These are phyloP conservation scores for Oxyteleia sp. DNA, from an alignment of 2,888 invertebrate genomes.

Conservation along the genomic window DNA sequence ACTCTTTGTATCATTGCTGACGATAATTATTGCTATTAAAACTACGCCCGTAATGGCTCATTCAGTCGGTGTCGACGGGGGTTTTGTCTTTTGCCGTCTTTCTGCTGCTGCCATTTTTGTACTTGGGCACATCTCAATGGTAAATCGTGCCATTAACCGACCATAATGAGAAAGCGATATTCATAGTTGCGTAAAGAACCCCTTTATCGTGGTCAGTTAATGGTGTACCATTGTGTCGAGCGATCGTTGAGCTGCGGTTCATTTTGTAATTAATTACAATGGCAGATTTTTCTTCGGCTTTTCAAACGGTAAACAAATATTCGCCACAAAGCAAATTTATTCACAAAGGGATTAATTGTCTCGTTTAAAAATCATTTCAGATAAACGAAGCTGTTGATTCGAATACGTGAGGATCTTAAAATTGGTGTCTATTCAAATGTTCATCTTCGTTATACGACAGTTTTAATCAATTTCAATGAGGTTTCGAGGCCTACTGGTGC, in stretches of 20 bases:
- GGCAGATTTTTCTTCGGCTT: slow-evolving; percentile 40
- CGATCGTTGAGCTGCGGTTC: slow-evolving; percentile 51
- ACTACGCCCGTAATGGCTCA: slow-evolving; percentile 86
- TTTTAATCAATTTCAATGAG: slow-evolving; percentile 37
- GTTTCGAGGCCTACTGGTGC: slow-evolving; percentile 45
- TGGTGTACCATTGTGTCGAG: slow-evolving; percentile 60
- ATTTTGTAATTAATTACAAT: slow-evolving; percentile 69
- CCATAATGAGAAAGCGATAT: slow-evolving; percentile 82
- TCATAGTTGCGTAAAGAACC: slow-evolving; percentile 57
- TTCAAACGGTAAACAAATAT: slow-evolving; percentile 58
- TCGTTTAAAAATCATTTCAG: slow-evolving; percentile 25
- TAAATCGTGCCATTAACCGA: slow-evolving; percentile 85
- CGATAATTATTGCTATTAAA: slow-evolving; percentile 86
- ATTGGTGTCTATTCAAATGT: slow-evolving; percentile 62
- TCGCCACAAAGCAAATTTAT: slow-evolving; percentile 61
- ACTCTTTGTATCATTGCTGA: slow-evolving; percentile 81
- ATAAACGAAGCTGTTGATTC: slow-evolving; percentile 8
- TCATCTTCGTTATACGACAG: slow-evolving; percentile 54
- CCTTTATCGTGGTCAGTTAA: slow-evolving; percentile 76
- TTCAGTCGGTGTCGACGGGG: slow-evolving; percentile 83
- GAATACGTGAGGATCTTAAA: slow-evolving; percentile 37
- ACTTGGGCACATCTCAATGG: slow-evolving; percentile 78
- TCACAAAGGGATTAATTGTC: slow-evolving; percentile 58
- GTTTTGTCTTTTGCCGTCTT: slow-evolving; percentile 77
- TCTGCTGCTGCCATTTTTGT: slow-evolving; percentile 71